Evolutionary conservation across 2,888 invertebrate genomes (phyloP), one percentile per base, ranked within the genome.

Genomic region (Archips crataeganus): DNA sequence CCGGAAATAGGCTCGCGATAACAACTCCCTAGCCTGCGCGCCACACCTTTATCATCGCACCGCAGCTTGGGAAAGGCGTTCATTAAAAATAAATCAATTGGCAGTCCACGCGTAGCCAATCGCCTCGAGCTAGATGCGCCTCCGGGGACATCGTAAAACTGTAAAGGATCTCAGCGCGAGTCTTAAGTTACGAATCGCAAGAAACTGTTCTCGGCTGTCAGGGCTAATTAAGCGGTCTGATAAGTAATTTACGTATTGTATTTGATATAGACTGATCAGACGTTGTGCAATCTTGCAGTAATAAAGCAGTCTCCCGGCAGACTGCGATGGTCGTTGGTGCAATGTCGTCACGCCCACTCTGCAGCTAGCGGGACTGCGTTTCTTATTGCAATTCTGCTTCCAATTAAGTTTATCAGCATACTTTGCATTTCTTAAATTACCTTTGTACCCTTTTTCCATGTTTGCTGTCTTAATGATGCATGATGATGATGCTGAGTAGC

Each of bases 1-100:
- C 93, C 93, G 94, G 94, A 94, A 94, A 93, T 93, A 93, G 90
- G 90, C 83, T 84, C 78, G 85, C 86, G 94, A 94, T 94, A 94
- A 92, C 91, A 90, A 91, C 92, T 92, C 92, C 91, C 90, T 89
- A 85, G 89, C 79, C 87, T 86, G 86, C 86, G 83, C 85, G 85
- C 87, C 85, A 86, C 86, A 85, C 87, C 87, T 90, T 93, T 92
- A 92, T 90, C 91, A 88, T 85, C 84, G 81, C 82, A 84, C 87
- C 87, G 90, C 88, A 79, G 81, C 88, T 88, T 90, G 92, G 87
- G 88, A 92, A 93, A 91, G 88, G 86, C 84, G 88, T 90, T 93
- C 91, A 91, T 93, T 93, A 90, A 86, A 87, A 90, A 89, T 91
- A 92, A 92, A 92, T 90, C 90, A 91, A 91, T 89, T 88, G 89